Conservation (phyloP, 2,888 invertebrate genomes). For the Augiades crinisus region DNA sequence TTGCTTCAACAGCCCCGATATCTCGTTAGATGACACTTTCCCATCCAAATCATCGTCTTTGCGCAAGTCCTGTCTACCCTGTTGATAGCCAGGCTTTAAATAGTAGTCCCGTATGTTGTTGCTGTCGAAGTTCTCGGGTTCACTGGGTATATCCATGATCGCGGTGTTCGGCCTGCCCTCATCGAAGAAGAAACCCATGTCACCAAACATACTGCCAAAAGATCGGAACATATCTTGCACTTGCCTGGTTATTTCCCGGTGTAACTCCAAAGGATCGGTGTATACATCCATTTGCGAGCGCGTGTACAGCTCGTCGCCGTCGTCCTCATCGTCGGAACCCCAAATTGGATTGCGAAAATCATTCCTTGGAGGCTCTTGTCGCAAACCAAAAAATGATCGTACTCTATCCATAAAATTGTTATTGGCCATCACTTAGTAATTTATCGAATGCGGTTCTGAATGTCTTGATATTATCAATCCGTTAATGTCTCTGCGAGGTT, state of each 20-base stretch:
- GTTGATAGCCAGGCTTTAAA: conserved; percentile 67
- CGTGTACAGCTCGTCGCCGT: conserved; percentile 66
- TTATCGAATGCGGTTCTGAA: conserved; percentile 23
- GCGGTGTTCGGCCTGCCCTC: conserved; percentile 38
- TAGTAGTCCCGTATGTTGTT: conserved; percentile 65
- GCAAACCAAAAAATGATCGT: conserved; percentile 58
- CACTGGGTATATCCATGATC: conserved; percentile 27
- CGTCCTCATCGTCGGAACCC: conserved; percentile 69
- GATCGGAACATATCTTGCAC: conserved; percentile 64
- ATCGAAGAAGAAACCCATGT: conserved; percentile 55
- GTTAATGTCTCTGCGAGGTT: background rate
- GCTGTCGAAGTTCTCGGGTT: conserved; percentile 45
- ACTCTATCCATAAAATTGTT: conserved; percentile 59
- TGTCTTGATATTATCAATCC: background rate
- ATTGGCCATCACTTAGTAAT: conserved; percentile 35
- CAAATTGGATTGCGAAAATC: conserved; percentile 76
- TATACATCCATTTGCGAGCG: conserved; percentile 47
- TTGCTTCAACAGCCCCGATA: conserved; percentile 62
- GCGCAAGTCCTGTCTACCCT: conserved; percentile 40
- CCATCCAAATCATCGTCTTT: conserved; percentile 68
- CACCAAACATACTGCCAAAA: conserved; percentile 62
- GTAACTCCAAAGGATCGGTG: conserved; percentile 47
- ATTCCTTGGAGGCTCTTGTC: conserved; percentile 57
- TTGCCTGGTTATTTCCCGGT: conserved; percentile 57
- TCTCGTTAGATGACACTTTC: conserved; percentile 66